Conservation (phyloP, 1,140 invertebrate species). For the Gryllus bimaculatus region DNA sequence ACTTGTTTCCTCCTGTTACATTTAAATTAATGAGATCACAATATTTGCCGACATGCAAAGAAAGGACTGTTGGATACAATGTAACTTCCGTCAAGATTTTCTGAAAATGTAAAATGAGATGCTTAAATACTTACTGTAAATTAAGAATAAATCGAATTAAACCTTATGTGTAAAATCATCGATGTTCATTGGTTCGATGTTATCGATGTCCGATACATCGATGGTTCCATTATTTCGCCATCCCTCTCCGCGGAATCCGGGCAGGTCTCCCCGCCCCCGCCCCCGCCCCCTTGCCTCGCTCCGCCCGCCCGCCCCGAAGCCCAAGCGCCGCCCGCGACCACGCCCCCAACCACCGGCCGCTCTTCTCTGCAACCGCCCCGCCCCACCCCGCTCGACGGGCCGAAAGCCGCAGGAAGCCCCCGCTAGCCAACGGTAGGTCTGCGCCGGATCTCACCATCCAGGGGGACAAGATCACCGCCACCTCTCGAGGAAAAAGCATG, state of each 20-base stretch:
- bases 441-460: no score
- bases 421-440: no score
- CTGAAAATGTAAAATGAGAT: not conserved
- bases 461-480: no score
- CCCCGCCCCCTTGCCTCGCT: not conserved
- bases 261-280: not conserved
- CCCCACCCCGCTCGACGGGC: no score
- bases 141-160: not conserved
- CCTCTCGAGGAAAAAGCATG: no score
- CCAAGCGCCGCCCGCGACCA: no score
- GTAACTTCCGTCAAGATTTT: not conserved
- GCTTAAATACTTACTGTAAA: not conserved
- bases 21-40: not conserved
- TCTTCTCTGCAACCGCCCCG: no score
- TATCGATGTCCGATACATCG: not conserved
- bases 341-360: no score
- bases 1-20: no score
- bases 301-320: no score
- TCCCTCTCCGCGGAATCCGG: not conserved
- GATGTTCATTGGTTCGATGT: conserved; percentile 1
- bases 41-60: not conserved
- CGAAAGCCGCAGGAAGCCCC: no score
- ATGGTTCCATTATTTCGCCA: not conserved
- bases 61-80: not conserved
- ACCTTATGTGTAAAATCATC: conserved; percentile 5